Conservation (phyloP, 92 coral and sea anemone species). For the Ricordea florida region DNA sequence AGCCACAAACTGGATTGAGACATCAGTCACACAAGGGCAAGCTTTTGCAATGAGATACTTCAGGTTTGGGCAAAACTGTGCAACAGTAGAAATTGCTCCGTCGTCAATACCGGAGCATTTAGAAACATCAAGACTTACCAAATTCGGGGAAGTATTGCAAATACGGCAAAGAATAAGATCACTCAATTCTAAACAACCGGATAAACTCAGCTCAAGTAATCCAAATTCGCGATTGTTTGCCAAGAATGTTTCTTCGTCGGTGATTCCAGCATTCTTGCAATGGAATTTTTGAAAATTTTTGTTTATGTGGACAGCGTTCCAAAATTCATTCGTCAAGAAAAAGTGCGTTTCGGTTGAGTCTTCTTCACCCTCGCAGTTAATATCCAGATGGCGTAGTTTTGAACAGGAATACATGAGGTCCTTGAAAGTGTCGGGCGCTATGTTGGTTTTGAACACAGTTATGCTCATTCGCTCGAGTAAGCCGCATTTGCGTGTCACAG, state of each 20-base stretch:
- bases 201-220: conserved; percentile 40
- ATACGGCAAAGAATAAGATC: conserved; percentile 31
- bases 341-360: conserved; percentile 32
- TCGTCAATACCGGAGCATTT: conserved; percentile 79
- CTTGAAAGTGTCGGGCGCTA: conserved; percentile 28
- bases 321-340: conserved; percentile 26
- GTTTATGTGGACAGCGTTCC: conserved; percentile 17
- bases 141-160: conserved; percentile 27
- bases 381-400: conserved; percentile 35
- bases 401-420: conserved; percentile 43
- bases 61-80: conserved; percentile 70
- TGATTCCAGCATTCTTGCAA: conserved; percentile 53
- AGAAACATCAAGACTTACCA: conserved; percentile 63
- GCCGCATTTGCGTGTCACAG: conserved; percentile 29
- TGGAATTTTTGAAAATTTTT: conserved; percentile 36
- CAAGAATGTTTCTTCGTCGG: conserved; percentile 20
- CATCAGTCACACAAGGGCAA: conserved; percentile 77
- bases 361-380: conserved; percentile 57
- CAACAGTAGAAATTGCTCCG: conserved; percentile 54
- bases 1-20: conserved; percentile 74
- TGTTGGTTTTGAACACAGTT: conserved; percentile 3
- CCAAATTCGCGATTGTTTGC: background rate
- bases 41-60: conserved; percentile 64
- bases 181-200: conserved; percentile 58
- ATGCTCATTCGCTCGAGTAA: background rate